Base-by-base conservation (phyloP, 2,888 invertebrate species). In the Orchesellides sinensis region DNA sequence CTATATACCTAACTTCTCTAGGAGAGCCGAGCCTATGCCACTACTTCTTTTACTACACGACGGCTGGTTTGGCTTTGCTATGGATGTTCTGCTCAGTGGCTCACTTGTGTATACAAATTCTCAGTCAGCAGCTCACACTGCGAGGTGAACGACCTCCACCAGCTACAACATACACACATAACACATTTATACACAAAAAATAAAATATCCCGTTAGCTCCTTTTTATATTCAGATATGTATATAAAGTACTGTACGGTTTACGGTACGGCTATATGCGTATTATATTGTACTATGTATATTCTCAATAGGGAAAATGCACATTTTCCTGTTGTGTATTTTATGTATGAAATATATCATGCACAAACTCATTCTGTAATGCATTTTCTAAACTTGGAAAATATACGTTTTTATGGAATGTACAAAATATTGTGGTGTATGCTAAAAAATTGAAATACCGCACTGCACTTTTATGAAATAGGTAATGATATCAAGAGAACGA, bases 21-120 rank as follows among this genome's bases (percentile, higher is more conserved):
- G n/a, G 29, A n/a, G 78, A 70, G 79, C 79, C 79, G 79, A 79
- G 79, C 79, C 79, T 79, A 79, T 79, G 79, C 79, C 79, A 79
- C 79, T 79, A 79, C 79, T 79, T 79, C 47, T 47, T 63, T 14
- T 79, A 17, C 40, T 47, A 59, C 54, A 75, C 73, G 27, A 61
- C 61, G 35, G 47, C 19, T 29, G 21, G 21, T n/a, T n/a, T n/a
- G n/a, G n/a, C n/a, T n/a, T 32, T 45, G 61, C 47, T 45, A 8
- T 27, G 10, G 14, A 12, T 10, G 59, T 14, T 25, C 56, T 23
- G 56, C 63, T 59, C 29, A n/a, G 47, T 65, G 32, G 56, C 45
- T 45, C 47, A 47, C 59, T 66, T 72, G 63, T 79, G 79, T 79
- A 65, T 79, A 79, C 78, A 54, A 45, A 66, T 66, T 45, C 32